These are phyloP conservation scores for Acanthurus lineatus DNA, from an alignment of 2,797 vertebrate species.

Conservation along the genomic window DNA sequence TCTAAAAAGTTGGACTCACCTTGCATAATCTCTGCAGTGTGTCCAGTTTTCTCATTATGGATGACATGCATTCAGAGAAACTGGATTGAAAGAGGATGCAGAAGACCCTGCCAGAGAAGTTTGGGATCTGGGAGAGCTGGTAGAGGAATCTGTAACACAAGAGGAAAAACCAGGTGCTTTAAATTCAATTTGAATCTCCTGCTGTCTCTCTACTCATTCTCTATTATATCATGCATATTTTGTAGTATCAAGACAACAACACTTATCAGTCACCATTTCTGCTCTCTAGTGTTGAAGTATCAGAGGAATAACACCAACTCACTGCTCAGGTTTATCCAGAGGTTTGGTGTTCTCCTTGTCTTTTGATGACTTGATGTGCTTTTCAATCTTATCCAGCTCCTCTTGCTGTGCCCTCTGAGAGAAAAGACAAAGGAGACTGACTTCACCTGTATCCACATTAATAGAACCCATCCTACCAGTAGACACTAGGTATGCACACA, in stretches of 20 bases:
- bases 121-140: constrained; percentile 94
- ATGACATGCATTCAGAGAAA: constrained; percentile 93
- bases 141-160: constrained; percentile 90
- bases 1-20: constrained; percentile 76
- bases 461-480: neutral
- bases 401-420: constrained; percentile 95
- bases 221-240: neutral
- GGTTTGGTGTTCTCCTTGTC: constrained; percentile 93
- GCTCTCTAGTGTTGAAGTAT: neutral
- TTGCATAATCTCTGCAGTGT: constrained; percentile 92
- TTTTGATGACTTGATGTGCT: constrained; percentile 93
- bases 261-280: neutral
- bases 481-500: neutral
- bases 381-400: constrained; percentile 97
- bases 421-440: constrained; percentile 25
- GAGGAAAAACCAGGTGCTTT: constrained; percentile 1
- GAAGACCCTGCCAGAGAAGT: constrained; percentile 95
- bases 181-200: neutral
- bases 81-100: constrained; percentile 97
- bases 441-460: neutral
- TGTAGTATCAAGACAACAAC: neutral
- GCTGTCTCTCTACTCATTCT: neutral
- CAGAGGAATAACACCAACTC: constrained; percentile 71
- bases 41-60: constrained; percentile 92
- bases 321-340: constrained; percentile 98